Evolutionary conservation across 2,113 vertebrate species (phyloP).

Genomic region (Malurus alboscapulatus): DNA sequence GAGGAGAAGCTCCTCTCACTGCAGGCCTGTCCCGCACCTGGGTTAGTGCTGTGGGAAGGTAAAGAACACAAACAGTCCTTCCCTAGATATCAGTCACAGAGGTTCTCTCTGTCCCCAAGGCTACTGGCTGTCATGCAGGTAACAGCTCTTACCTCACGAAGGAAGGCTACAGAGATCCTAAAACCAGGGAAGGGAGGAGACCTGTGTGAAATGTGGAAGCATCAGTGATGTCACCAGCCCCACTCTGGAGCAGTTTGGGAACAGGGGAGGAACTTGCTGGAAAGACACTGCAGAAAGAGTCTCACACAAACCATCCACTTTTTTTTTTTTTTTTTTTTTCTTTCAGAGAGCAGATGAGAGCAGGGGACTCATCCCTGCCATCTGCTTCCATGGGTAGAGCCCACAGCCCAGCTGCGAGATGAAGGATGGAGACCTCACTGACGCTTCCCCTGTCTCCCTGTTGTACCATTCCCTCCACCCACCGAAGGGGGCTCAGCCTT

Average conservation of each 20-base stretch:
- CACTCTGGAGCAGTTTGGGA: neutral
- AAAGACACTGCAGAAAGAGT: neutral
- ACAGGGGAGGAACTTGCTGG: neutral
- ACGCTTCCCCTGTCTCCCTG: accelerated
- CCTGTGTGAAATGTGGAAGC: neutral
- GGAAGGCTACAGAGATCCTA: neutral
- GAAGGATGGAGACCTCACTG: neutral
- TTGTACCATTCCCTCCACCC: neutral
- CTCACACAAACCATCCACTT: neutral
- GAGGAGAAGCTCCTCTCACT: neutral
- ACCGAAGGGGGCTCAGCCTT: neutral
- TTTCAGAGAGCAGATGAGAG: neutral
- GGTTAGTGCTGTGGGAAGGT: neutral
- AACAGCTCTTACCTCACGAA: accelerated
- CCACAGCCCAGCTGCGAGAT: conserved; percentile 6
- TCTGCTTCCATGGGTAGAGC: conserved; percentile 64
- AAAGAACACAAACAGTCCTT: neutral
- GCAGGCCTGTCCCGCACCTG: neutral
- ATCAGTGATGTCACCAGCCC: neutral
- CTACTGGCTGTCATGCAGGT: neutral
- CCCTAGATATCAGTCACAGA: neutral
- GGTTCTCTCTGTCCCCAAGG: accelerated
- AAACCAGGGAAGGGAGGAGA: neutral
- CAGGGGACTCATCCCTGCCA: accelerated
- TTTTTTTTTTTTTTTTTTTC: neutral